These are phyloP conservation scores for Zophobas atratus DNA, from an alignment of 1,140 invertebrate species.

Conservation along the genomic window DNA sequence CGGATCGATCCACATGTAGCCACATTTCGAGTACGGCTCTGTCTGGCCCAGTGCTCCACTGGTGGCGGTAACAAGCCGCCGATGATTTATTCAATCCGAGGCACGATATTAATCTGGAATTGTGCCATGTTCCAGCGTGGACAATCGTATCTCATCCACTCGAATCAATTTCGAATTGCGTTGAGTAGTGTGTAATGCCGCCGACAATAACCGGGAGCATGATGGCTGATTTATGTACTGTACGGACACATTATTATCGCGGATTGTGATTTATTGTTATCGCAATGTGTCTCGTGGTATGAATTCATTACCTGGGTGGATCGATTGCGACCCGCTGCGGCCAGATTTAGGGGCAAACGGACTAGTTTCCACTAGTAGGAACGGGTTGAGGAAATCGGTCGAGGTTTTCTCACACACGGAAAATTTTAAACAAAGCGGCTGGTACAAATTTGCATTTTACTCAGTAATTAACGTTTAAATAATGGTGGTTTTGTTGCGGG, in stretches of 20 bases:
- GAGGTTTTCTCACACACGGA: no score
- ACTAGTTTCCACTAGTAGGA: no score
- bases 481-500: no score
- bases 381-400: no score
- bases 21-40: constrained; percentile 16
- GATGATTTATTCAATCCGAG: constrained; percentile 28
- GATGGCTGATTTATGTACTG: constrained; percentile 11
- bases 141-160: constrained; percentile 36
- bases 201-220: constrained; percentile 10
- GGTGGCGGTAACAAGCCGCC: constrained; percentile 27
- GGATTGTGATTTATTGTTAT: constrained; percentile 18
- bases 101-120: constrained; percentile 41
- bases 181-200: constrained; percentile 21
- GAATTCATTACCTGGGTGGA: constrained; percentile 21
- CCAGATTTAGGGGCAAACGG: neutral
- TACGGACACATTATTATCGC: constrained; percentile 18
- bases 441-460: no score
- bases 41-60: constrained; percentile 36
- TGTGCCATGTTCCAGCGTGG: constrained; percentile 30
- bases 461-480: no score
- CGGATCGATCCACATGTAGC: constrained; percentile 17
- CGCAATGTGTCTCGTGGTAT: constrained; percentile 16
- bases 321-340: constrained; percentile 13
- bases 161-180: constrained; percentile 33
- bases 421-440: no score